These are phyloP conservation scores for Pachyramphus minor DNA, from an alignment of 2,113 vertebrate genomes.

Conservation along the genomic window DNA sequence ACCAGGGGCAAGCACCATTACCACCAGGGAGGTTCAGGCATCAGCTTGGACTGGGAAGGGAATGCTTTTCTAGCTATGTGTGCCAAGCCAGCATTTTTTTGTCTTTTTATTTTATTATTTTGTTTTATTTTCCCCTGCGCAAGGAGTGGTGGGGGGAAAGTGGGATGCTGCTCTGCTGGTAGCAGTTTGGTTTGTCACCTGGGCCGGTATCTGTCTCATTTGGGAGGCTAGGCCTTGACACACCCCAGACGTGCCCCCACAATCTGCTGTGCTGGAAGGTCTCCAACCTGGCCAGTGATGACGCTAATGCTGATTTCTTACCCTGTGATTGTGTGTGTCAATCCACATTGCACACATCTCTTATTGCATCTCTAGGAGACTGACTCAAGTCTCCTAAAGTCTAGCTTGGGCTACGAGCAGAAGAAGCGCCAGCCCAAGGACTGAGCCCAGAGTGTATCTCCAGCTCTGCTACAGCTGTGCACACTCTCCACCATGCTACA, in stretches of 20 bases:
- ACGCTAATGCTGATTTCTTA: background rate
- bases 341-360: accelerated
- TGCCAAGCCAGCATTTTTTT: background rate
- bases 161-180: background rate
- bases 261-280: accelerated
- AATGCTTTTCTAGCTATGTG: background rate
- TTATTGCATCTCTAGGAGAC: background rate
- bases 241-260: accelerated
- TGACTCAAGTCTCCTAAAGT: background rate
- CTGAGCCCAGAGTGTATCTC: accelerated
- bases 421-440: background rate
- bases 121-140: background rate
- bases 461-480: background rate
- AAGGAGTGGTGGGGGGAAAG: background rate
- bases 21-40: accelerated
- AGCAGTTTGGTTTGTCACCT: background rate
- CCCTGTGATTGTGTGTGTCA: background rate
- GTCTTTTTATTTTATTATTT: background rate
- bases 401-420: background rate
- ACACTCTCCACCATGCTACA: background rate
- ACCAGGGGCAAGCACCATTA: accelerated
- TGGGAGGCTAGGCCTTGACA: background rate
- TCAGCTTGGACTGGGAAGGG: background rate
- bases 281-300: background rate
- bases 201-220: background rate